Evolutionary conservation across 2,888 invertebrate genomes (phyloP), one percentile per base, ranked within the genome.

Genomic region (Acronicta psi): DNA sequence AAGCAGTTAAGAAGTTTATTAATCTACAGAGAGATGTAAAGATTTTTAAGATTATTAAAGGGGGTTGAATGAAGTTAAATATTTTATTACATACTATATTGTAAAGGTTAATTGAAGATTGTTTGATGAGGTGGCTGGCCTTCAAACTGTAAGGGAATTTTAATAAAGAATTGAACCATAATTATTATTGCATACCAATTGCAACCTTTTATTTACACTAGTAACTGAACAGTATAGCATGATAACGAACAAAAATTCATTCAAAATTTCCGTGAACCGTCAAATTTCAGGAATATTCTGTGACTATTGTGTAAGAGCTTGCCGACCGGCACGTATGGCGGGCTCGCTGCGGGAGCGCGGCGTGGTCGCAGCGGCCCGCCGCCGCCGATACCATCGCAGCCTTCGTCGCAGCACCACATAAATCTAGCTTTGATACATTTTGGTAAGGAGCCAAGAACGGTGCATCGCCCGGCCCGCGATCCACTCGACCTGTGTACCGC

Each of bases 361-460:
- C 72, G 68, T 71, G 67, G 78, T 74, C 52, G 57, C 45, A 46
- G 56, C 62, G 50, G 55, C 46, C 50, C 71, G 76, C 75, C 81
- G 20, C 25, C 9, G 9, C 29, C 29, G 91, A 93, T 93, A 92
- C 84, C 80, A 92, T 93, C 92, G 83, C 77, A 80, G 88, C 87
- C 88, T 90, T 92, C 92, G 87, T 88, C 91, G 89, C 88, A 81
- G 73, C 76, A 76, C 82, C 83, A 89, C 92, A 93, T 93, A 93
- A 94, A 94, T 94, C 92, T 91, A 81, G 88, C 88, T 93, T 92
- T 89, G 92, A 92, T 92, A 91, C 88, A 89, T 91, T 92, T 93
- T 93, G 93, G 93, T 93, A 89, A 87, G 84, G 85, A 87, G 93
- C 93, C 93, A 93, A 93, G 83, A 85, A 75, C 76, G 71, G 74